Evolutionary conservation across 2,113 vertebrate genomes (phyloP).

Genomic region (human): GRCh38 chr7:55696001-55696500

Average conservation of each 20-base stretch:
- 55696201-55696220: not conserved
- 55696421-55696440: conserved; percentile 51
- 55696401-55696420: conserved; percentile 4
- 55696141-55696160: not conserved
- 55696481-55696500: conserved; percentile 5
- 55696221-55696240: not conserved
- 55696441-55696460: conserved; percentile 50
- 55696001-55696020: not conserved
- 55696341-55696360: not conserved
- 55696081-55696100: not conserved
- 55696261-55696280: not conserved
- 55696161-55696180: not conserved
- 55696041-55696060: not conserved
- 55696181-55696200: not conserved
- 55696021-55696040: not conserved
- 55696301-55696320: not conserved
- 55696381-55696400: conserved; percentile 3
- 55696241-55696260: not conserved
- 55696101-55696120: not conserved
- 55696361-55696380: not conserved
- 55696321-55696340: not conserved
- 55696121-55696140: not conserved
- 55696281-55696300: not conserved
- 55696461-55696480: conserved; percentile 47
- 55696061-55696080: not conserved